Base-by-base conservation (phyloP, 1,140 invertebrate species). In the Musca vetustissima region DNA sequence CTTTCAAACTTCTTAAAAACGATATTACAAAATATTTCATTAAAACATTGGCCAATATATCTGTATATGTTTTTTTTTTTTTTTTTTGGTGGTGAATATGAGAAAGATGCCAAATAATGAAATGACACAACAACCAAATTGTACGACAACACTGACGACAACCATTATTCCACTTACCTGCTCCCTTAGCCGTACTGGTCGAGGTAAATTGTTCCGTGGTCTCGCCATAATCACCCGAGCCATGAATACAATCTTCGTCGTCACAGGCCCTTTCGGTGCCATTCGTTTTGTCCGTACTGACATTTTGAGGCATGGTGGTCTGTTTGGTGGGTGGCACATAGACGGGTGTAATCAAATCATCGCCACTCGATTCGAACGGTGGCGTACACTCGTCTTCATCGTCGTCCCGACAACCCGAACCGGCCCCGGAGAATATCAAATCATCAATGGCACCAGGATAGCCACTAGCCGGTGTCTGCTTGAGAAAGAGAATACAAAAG, bases 281-380 rank as follows among this genome's bases (percentile, higher is more conserved):
- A 67, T 78, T 75, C 25, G 67, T 72, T 28, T 73, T 73, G 59
- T 75, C 74, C 1, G 70, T 70, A 52, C 70, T 76, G 15, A 72
- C 49, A 66, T 55, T 80, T 49, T 71, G 77, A 85, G 86, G 69
- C 80, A 76, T 86, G 15, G 88, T 87, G 19, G 92, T 89, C 68
- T 90, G 87, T 71, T 88, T 87, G 22, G 93, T 94, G 4, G 92
- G 90, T 19, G 93, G 92, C 14, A 94, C 91, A 83, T 95, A 96
- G 0, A 96, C 93, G 0, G 94, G 94, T 0, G 94, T 97, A 64
- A 97, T 95, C 15, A 97, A 86, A 78, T 96, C 93, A 80, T 95
- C 93, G 75, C 92, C 92, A 64, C 91, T 90, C 15, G 90, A 88
- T 73, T 94, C 92, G 61, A 92, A 92, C 48, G 92, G 86, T 8